Evolutionary conservation across 2,888 invertebrate species (phyloP).

Genomic region (Heliconius sara): DNA sequence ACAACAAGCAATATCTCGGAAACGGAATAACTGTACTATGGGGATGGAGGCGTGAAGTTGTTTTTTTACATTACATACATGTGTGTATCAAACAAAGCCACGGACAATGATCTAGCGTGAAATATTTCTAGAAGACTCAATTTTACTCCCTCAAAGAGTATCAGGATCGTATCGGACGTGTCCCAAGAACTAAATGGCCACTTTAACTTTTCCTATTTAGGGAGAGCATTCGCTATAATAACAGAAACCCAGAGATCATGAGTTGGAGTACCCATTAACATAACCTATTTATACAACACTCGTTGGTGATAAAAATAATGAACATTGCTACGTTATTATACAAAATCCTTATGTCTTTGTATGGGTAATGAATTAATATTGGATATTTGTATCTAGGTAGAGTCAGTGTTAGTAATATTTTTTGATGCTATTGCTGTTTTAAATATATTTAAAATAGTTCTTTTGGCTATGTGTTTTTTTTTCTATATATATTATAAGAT

Average conservation of each 20-base stretch:
- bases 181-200: conserved; percentile 77
- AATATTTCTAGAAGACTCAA: conserved; percentile 21
- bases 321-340: conserved; percentile 42
- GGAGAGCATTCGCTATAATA: conserved; percentile 62
- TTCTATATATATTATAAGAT: too few relatives aligned
- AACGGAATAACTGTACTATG: background rate
- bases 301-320: conserved; percentile 57
- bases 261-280: conserved; percentile 67
- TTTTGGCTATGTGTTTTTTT: background rate
- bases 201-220: conserved; percentile 84
- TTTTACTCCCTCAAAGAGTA: conserved; percentile 17
- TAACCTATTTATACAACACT: conserved; percentile 61
- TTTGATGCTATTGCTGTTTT: background rate
- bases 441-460: background rate
- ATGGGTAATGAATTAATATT: background rate
- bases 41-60: background rate
- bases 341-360: conserved; percentile 15
- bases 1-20: background rate
- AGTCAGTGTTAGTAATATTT: background rate
- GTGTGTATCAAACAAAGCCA: background rate
- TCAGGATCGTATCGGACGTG: conserved; percentile 67
- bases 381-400: background rate
- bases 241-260: conserved; percentile 69
- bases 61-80: background rate
- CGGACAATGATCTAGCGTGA: background rate